A percentile compares a stretch with the other conserved stretches of the same genome.
Evolutionary conservation across 2,888 invertebrate genomes (phyloP).

Genomic region (Clanis bilineata): DNA sequence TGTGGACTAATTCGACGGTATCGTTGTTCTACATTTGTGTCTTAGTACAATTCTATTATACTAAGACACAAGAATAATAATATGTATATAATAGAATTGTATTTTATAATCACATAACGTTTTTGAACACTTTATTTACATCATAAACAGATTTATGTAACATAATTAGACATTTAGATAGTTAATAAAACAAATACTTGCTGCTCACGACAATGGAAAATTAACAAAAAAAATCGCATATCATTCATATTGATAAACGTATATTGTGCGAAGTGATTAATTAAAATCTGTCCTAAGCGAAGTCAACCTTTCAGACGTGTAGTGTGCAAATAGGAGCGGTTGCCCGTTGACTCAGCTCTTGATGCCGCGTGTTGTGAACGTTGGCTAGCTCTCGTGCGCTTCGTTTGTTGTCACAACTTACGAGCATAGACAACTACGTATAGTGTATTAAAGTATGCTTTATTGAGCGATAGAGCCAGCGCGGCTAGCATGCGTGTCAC

Average conservation of each 20-base stretch:
- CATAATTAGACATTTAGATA: no score
- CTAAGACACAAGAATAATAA: no score
- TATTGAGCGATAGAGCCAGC: no score
- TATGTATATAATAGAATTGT: no score
- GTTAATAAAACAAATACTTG: no score
- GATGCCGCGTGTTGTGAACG: conserved; percentile 68
- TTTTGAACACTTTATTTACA: no score
- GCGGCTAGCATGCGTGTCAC: no score
- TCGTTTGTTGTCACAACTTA: conserved; percentile 34
- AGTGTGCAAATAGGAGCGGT: conserved; percentile 62
- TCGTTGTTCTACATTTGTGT: no score
- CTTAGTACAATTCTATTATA: no score
- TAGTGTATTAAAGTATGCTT: background rate
- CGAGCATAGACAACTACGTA: background rate
- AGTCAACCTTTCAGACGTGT: conserved; percentile 62
- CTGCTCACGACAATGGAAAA: background rate
- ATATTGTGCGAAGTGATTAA: background rate
- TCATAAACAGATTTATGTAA: no score
- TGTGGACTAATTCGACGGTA: no score
- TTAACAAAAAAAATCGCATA: background rate
- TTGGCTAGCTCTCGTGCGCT: conserved; percentile 38
- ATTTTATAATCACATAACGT: no score
- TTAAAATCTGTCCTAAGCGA: conserved; percentile 11
- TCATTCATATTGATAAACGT: background rate
- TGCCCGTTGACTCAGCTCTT: conserved; percentile 74